Conservation (phyloP, 64 coral and sea anemone genomes). For the Orbicella faveolata region DNA sequence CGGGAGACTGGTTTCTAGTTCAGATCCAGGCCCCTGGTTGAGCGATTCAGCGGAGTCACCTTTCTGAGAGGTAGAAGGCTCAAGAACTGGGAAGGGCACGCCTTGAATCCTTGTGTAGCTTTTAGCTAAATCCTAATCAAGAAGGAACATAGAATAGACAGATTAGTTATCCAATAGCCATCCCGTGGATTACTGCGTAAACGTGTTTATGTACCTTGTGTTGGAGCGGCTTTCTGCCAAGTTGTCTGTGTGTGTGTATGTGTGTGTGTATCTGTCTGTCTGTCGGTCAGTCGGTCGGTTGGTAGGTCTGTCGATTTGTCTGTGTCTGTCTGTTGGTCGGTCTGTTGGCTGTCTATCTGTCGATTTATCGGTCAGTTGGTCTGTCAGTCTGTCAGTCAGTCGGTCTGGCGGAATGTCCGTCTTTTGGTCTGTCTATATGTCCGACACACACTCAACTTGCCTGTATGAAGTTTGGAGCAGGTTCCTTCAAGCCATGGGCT, state of each 20-base stretch:
- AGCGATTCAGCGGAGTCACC: background rate
- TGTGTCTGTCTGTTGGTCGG: background rate
- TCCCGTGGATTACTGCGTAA: no score
- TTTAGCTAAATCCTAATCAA: background rate
- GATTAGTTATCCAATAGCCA: background rate
- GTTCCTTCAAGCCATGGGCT: background rate
- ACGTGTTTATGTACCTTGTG: no score
- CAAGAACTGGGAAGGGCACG: background rate
- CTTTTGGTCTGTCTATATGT: background rate
- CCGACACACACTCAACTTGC: background rate
- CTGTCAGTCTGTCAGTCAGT: background rate
- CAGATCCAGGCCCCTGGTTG: background rate
- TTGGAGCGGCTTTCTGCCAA: background rate
- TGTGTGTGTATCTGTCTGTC: background rate
- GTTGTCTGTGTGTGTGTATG: background rate
- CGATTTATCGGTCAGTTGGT: no score
- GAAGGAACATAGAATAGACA: background rate
- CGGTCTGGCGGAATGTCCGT: background rate
- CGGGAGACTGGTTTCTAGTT: background rate
- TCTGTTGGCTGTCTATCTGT: background rate
- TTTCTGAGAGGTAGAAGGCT: background rate
- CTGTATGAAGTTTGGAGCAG: constrained; percentile 26
- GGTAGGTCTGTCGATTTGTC: background rate
- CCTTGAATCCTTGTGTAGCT: constrained; percentile 1
- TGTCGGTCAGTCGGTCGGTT: background rate